Percentiles rank a stretch among this genome's conserved stretches.
These are phyloP conservation scores for Tribolium freemani DNA, from an alignment of 2,888 invertebrate genomes.

Conservation along the genomic window DNA sequence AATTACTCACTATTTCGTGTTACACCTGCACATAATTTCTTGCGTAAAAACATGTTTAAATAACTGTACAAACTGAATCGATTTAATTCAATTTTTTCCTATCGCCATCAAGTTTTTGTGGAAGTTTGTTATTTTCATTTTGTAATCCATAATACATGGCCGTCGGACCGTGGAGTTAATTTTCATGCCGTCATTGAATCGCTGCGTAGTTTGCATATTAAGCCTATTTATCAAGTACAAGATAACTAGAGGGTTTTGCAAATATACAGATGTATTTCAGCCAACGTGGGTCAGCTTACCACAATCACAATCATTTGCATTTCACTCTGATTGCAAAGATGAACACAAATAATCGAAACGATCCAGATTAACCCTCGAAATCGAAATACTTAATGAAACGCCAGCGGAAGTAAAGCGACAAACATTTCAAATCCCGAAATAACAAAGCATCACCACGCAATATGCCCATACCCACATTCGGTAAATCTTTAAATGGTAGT, in stretches of 20 bases:
- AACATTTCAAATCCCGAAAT: neutral
- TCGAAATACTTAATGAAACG: constrained; percentile 1
- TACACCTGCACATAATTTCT: too few species aligned
- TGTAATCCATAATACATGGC: neutral
- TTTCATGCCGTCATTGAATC: constrained; percentile 33
- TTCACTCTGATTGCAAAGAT: constrained; percentile 40
- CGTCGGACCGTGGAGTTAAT: constrained; percentile 30
- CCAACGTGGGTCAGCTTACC: constrained; percentile 40
- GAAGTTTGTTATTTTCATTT: neutral
- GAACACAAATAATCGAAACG: constrained; percentile 5
- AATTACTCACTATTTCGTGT: too few species aligned
- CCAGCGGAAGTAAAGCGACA: neutral
- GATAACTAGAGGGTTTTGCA: constrained; percentile 50
- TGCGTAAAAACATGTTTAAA: too few species aligned
- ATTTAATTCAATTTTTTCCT: too few species aligned
- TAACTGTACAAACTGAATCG: too few species aligned
- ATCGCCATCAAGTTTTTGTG: neutral
- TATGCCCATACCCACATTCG: neutral
- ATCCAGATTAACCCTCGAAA: neutral
- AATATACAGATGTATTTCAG: constrained; percentile 48
- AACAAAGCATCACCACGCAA: neutral
- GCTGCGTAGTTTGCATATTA: constrained; percentile 48
- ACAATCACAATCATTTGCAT: constrained; percentile 48
- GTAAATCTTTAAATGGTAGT: neutral
- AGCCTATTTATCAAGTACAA: constrained; percentile 50